phyloP scores from a whole-genome alignment of 2,113 vertebrate genomes.

The Hydrolagus affinis region DNA sequence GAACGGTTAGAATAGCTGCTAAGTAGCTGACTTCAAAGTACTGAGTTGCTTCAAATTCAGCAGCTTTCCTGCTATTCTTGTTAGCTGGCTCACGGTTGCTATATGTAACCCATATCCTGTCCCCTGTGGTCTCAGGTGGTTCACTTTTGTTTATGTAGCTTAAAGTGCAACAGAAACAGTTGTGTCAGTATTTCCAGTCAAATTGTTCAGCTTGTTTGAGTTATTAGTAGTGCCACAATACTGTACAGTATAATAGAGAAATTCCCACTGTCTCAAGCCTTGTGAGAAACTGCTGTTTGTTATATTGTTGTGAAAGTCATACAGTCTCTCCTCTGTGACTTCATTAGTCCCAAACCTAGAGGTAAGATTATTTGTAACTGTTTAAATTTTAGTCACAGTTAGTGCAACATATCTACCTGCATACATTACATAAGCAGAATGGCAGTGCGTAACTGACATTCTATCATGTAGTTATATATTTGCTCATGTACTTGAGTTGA shows the following conservation, averaged over 20 bases:
- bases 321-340: not conserved
- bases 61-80: constrained; percentile 98
- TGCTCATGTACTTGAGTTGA: too few relatives aligned
- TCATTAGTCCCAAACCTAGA: not conserved
- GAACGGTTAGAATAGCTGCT: constrained; percentile 77
- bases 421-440: not conserved
- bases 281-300: not conserved
- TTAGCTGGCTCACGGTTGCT: constrained; percentile 69
- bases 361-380: not conserved
- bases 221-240: constrained; percentile 56
- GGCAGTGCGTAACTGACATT: too few relatives aligned
- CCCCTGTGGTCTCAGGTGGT: constrained; percentile 88
- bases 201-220: constrained; percentile 62
- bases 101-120: constrained; percentile 98
- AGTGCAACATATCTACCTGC: not conserved
- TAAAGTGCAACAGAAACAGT: constrained; percentile 57
- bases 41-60: constrained; percentile 54
- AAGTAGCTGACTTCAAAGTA: constrained; percentile 91
- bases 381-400: not conserved
- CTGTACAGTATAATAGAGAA: constrained; percentile 36
- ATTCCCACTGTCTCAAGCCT: not conserved
- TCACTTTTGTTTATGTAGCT: constrained; percentile 81
- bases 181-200: constrained; percentile 48
- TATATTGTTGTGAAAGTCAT: not conserved
- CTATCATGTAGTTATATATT: too few relatives aligned